A percentile compares a stretch with the other conserved stretches of the same genome.
phyloP scores from a whole-genome alignment of 2,888 invertebrate genomes.

The Callimorpha dominula region DNA sequence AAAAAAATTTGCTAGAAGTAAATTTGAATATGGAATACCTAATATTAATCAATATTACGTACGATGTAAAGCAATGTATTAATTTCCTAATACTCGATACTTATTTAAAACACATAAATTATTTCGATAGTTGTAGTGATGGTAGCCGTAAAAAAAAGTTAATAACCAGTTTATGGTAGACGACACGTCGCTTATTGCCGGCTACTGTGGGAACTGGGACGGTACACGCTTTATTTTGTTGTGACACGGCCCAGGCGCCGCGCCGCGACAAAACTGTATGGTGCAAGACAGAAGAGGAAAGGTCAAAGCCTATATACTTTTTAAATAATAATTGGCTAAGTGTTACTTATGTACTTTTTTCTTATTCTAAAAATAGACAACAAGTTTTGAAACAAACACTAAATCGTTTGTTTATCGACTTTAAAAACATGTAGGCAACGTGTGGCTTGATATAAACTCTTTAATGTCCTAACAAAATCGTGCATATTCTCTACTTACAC shows the following conservation, averaged over 20 bases:
- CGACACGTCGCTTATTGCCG: constrained; percentile 54
- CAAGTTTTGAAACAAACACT: too few species aligned
- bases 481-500: too few species aligned
- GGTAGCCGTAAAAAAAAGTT: constrained; percentile 39
- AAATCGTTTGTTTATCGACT: too few species aligned
- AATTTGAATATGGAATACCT: constrained; percentile 11
- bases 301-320: not conserved
- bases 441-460: too few species aligned
- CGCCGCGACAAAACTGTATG: constrained; percentile 54
- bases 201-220: constrained; percentile 82
- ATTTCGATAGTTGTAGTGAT: constrained; percentile 46
- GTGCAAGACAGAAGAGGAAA: constrained; percentile 49
- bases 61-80: constrained; percentile 40
- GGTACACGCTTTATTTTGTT: constrained; percentile 71
- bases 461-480: too few species aligned
- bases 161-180: constrained; percentile 60
- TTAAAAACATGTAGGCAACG: too few species aligned
- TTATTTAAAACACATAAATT: constrained; percentile 51
- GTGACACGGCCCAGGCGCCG: constrained; percentile 79
- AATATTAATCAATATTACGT: constrained; percentile 46
- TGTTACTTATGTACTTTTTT: not conserved
- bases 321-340: not conserved
- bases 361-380: not conserved
- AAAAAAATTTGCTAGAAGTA: constrained; percentile 1
- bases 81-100: constrained; percentile 45